phyloP scores from a whole-genome alignment of 2,113 vertebrate genomes.

The Antigone vipio region DNA sequence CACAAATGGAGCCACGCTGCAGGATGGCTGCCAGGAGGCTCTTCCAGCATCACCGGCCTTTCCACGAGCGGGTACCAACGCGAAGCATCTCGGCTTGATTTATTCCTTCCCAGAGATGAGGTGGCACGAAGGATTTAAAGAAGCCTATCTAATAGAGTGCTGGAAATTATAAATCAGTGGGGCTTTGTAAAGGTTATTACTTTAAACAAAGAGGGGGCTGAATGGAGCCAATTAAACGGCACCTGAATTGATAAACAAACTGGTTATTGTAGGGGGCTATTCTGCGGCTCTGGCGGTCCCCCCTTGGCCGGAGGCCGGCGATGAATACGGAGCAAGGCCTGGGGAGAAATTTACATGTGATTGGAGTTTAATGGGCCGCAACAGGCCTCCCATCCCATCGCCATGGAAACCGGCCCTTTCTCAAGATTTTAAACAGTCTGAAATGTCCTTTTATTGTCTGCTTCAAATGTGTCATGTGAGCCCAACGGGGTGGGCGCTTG shows the following conservation, averaged over 20 bases:
- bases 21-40: not conserved
- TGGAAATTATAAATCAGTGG: conserved; percentile 85
- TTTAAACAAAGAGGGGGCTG: conserved; percentile 82
- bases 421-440: conserved; percentile 88
- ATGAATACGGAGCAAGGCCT: conserved; percentile 61
- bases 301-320: not conserved
- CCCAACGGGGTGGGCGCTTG: conserved; percentile 78
- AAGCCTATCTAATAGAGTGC: conserved; percentile 71
- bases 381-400: conserved; percentile 76
- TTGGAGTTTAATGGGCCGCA: conserved; percentile 90
- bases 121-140: not conserved
- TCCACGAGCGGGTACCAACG: not conserved
- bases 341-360: conserved; percentile 87
- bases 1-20: not conserved
- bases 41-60: not conserved
- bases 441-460: conserved; percentile 87
- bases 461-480: conserved; percentile 82
- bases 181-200: conserved; percentile 82
- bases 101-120: not conserved
- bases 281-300: conserved; percentile 67
- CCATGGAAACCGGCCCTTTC: conserved; percentile 85
- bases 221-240: conserved; percentile 90
- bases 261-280: conserved; percentile 84
- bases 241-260: conserved; percentile 92
- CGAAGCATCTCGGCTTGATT: not conserved